Evolutionary conservation across 2,888 invertebrate species (phyloP).

Genomic region (Drosophila stalkeri): DNA sequence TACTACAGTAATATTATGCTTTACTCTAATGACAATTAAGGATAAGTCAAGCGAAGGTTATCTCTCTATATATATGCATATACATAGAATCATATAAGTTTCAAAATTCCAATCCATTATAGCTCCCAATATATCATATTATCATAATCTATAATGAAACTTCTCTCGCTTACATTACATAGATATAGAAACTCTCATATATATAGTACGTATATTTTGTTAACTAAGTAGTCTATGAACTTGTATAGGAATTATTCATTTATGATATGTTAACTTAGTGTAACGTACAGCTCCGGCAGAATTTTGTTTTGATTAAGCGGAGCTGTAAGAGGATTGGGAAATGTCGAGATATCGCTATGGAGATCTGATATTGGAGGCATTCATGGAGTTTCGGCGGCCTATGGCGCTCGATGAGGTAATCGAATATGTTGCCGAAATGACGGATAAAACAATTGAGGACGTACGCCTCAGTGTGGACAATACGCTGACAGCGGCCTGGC

Average conservation of each 20-base stretch:
- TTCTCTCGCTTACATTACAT: too few species aligned
- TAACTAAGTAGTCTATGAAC: neutral
- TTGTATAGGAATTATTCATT: neutral
- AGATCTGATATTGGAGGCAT: slow-evolving; percentile 62
- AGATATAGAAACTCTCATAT: neutral
- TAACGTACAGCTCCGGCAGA: neutral
- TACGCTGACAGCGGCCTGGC: slow-evolving; percentile 64
- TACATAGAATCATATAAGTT: too few species aligned
- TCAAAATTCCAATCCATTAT: too few species aligned
- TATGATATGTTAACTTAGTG: neutral
- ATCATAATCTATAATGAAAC: too few species aligned
- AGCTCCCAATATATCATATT: too few species aligned
- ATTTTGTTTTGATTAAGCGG: neutral
- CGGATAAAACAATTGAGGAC: slow-evolving; percentile 21
- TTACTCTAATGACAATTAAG: too few species aligned
- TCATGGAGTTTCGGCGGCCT: slow-evolving; percentile 54
- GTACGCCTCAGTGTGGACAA: slow-evolving; percentile 58
- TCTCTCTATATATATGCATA: too few species aligned
- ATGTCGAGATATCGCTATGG: slow-evolving; percentile 59
- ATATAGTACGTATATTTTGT: neutral
- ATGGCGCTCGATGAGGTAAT: slow-evolving; percentile 54
- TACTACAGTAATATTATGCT: too few species aligned
- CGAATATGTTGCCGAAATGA: slow-evolving; percentile 61
- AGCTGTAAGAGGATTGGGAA: neutral
- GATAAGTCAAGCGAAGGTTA: neutral